These are phyloP conservation scores for Macropodus opercularis DNA, from an alignment of 2,797 vertebrate genomes.

Conservation along the genomic window DNA sequence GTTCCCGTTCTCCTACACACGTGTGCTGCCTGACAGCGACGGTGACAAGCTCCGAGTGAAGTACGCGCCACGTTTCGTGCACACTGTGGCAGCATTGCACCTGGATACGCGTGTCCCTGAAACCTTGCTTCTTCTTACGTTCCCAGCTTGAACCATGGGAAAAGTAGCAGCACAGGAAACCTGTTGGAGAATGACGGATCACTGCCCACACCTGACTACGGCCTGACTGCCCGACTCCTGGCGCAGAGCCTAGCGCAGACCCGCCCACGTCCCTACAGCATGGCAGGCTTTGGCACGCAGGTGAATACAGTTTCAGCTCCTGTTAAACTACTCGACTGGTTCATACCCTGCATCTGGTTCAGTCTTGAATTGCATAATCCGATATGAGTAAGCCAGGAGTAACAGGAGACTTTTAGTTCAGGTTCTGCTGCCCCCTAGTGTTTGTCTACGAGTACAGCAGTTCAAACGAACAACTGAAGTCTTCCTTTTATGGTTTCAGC, in stretches of 20 bases:
- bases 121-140: slow-evolving; percentile 10
- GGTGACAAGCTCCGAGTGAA: slow-evolving; percentile 88
- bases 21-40: slow-evolving; percentile 90
- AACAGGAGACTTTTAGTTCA: slow-evolving; percentile 1
- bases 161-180: slow-evolving; percentile 99
- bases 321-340: slow-evolving; percentile 36
- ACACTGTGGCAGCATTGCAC: neutral
- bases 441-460: slow-evolving; percentile 4
- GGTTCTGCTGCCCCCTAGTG: slow-evolving; percentile 72
- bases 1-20: slow-evolving; percentile 98
- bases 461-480: slow-evolving; percentile 3
- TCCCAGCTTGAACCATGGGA: slow-evolving; percentile 91
- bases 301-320: slow-evolving; percentile 67
- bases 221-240: slow-evolving; percentile 90
- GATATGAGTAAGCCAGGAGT: slow-evolving; percentile 59
- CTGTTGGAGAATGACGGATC: slow-evolving; percentile 93
- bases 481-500: slow-evolving; percentile 68
- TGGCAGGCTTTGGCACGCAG: slow-evolving; percentile 95
- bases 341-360: slow-evolving; percentile 34
- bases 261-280: slow-evolving; percentile 96
- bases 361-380: slow-evolving; percentile 49
- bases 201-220: slow-evolving; percentile 92
- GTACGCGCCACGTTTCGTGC: too few species aligned
- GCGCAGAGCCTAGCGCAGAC: slow-evolving; percentile 87
- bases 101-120: slow-evolving; percentile 26